Conservation (phyloP, 2,888 invertebrate genomes). For the Drosophila eohydei region DNA sequence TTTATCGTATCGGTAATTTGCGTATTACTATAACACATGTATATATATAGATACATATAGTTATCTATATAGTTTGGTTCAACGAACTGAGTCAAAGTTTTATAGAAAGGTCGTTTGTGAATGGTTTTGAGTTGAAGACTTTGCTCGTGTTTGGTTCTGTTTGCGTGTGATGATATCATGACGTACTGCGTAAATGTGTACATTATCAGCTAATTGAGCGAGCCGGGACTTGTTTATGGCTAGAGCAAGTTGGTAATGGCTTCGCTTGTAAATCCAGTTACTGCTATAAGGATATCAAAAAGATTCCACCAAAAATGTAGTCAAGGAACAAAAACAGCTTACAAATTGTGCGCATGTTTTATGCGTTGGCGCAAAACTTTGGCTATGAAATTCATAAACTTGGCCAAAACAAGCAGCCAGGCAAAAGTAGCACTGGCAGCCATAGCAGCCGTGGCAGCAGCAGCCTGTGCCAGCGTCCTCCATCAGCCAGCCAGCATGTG, state of each 20-base stretch:
- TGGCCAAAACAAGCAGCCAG: conserved; percentile 65
- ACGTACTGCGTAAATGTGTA: conserved; percentile 34
- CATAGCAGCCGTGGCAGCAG: not conserved
- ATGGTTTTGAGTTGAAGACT: conserved; percentile 20
- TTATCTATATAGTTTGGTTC: conserved; percentile 44
- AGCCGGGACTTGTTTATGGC: conserved; percentile 35
- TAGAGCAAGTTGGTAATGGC: conserved; percentile 49
- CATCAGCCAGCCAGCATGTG: conserved; percentile 12
- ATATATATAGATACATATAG: not conserved
- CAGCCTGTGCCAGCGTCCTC: conserved; percentile 3
- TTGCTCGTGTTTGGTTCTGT: conserved; percentile 21
- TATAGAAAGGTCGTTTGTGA: conserved; percentile 65
- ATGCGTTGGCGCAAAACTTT: conserved; percentile 69
- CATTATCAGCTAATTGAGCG: conserved; percentile 61
- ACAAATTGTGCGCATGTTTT: conserved; percentile 65
- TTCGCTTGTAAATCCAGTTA: conserved; percentile 47
- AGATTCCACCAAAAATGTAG: conserved; percentile 43
- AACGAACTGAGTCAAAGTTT: conserved; percentile 58
- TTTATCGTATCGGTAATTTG: conserved; percentile 75
- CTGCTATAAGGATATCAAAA: conserved; percentile 52
- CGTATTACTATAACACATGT: conserved; percentile 55
- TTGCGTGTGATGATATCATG: conserved; percentile 50
- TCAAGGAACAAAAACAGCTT: conserved; percentile 55
- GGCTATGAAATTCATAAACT: conserved; percentile 80
- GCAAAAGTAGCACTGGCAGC: conserved; percentile 16